A percentile compares a stretch with the other conserved stretches of the same genome.
Evolutionary conservation across 2,797 vertebrate species (phyloP).

Genomic region (Eospalax fontanierii): DNA sequence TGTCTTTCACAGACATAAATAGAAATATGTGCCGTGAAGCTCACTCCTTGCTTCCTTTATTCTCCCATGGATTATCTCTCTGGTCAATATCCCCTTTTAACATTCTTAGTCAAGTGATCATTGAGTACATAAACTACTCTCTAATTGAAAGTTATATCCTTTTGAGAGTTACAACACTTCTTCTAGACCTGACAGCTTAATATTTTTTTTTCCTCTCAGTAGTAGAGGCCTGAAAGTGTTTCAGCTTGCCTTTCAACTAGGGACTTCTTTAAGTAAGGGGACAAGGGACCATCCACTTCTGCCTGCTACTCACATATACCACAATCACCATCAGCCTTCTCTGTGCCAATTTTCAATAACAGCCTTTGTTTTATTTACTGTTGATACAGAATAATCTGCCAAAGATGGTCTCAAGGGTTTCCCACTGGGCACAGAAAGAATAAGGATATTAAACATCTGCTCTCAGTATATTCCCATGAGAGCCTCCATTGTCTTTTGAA

Average conservation of each 20-base stretch:
- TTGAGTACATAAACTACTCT: not conserved
- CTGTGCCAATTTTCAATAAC: slow-evolving; percentile 45
- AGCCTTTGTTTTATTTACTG: slow-evolving; percentile 63
- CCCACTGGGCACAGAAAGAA: not conserved
- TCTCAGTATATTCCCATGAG: slow-evolving; percentile 41
- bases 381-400: not conserved
- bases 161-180: not conserved
- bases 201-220: not conserved
- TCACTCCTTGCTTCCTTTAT: not conserved
- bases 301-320: not conserved
- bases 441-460: not conserved
- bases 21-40: not conserved
- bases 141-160: slow-evolving; percentile 17
- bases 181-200: slow-evolving; percentile 23
- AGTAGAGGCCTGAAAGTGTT: slow-evolving; percentile 8
- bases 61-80: not conserved
- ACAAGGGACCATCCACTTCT: not conserved
- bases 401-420: slow-evolving; percentile 19
- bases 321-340: not conserved
- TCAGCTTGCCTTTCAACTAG: slow-evolving; percentile 39
- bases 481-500: slow-evolving; percentile 42
- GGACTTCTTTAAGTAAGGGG: not conserved
- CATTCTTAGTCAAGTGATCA: not conserved
- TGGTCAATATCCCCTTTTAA: slow-evolving; percentile 25
- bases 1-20: not conserved